Evolutionary conservation across 2,113 vertebrate genomes (phyloP).

Genomic region (Semnornis frantzii): DNA sequence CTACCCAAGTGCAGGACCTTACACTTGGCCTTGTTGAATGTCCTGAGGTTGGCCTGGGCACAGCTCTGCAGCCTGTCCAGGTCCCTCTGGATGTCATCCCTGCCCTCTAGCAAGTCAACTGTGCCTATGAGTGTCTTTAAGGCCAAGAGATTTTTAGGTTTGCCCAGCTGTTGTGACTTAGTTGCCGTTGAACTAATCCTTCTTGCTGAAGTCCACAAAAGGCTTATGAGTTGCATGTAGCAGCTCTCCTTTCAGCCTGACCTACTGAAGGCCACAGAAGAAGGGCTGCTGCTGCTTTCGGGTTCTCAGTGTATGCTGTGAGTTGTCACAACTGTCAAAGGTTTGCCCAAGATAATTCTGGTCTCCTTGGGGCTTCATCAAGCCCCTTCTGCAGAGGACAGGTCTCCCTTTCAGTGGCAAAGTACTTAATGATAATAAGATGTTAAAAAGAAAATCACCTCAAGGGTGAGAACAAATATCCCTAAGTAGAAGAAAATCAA

Average conservation of each 20-base stretch:
- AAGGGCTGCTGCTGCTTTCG: background rate
- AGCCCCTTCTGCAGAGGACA: accelerated
- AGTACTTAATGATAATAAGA: background rate
- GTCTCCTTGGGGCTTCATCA: background rate
- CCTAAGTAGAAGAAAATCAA: background rate
- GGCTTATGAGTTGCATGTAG: accelerated
- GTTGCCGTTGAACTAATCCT: background rate
- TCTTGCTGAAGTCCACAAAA: background rate
- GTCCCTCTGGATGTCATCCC: too few relatives aligned
- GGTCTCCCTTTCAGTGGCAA: background rate
- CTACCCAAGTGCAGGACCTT: too few relatives aligned
- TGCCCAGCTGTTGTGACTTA: background rate
- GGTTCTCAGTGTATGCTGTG: accelerated
- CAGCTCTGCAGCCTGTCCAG: too few relatives aligned
- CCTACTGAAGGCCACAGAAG: background rate
- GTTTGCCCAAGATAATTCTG: accelerated
- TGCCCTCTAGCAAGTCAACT: too few relatives aligned
- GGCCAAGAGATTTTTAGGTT: background rate
- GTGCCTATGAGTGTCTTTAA: background rate
- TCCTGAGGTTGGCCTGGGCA: too few relatives aligned
- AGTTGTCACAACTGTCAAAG: accelerated
- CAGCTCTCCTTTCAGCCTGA: accelerated
- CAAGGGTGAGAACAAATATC: background rate
- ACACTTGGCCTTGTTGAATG: too few relatives aligned
- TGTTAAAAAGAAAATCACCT: background rate